Evolutionary conservation across 1,140 invertebrate species (phyloP).

Genomic region (Episyrphus balteatus): DNA sequence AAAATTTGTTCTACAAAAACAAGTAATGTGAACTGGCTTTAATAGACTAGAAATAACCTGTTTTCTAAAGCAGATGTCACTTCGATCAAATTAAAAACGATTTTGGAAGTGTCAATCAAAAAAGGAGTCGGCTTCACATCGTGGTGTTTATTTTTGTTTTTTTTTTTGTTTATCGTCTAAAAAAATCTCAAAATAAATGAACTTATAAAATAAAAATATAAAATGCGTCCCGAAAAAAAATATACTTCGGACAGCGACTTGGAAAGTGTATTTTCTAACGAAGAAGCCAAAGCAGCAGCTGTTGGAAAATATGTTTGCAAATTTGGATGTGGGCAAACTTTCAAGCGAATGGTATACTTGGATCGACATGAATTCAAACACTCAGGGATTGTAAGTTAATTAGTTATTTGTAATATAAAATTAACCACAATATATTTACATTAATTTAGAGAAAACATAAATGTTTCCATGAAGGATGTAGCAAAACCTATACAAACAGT

Average conservation of each 20-base stretch:
- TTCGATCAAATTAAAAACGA: too few species aligned
- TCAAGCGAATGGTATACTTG: constrained; percentile 26
- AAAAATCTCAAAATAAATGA: too few species aligned
- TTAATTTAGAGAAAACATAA: constrained; percentile 27
- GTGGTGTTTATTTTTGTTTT: too few species aligned
- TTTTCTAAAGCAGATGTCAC: too few species aligned
- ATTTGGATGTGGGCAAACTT: constrained; percentile 17
- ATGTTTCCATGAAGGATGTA: constrained; percentile 24
- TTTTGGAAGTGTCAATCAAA: too few species aligned
- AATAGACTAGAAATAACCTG: too few species aligned
- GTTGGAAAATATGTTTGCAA: constrained; percentile 23
- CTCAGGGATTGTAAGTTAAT: constrained; percentile 22
- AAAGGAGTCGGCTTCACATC: too few species aligned
- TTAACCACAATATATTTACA: background rate
- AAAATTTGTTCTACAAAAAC: too few species aligned
- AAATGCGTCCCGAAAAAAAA: constrained; percentile 18
- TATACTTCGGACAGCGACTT: constrained; percentile 28
- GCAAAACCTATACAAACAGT: constrained; percentile 25
- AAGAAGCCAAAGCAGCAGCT: constrained; percentile 11
- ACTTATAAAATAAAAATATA: too few species aligned
- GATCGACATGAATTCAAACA: constrained; percentile 34
- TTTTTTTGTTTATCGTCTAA: too few species aligned
- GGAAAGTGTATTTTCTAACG: constrained; percentile 15
- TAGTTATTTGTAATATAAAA: background rate
- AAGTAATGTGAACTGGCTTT: too few species aligned